These are phyloP conservation scores for Rhaphigaster nebulosa DNA, from an alignment of 2,888 invertebrate species.

Conservation along the genomic window DNA sequence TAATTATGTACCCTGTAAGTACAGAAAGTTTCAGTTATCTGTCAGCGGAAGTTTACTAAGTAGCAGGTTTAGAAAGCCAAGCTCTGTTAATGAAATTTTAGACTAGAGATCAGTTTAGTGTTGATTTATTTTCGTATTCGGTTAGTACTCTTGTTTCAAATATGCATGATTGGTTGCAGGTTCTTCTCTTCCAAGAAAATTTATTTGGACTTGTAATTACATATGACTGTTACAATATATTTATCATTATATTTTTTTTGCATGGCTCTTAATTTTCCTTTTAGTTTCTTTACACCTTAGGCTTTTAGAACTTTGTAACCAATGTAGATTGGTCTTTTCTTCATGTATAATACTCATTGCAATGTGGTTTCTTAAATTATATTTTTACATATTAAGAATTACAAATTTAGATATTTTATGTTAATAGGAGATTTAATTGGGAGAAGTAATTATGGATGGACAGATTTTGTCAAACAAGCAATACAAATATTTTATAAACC, in stretches of 20 bases:
- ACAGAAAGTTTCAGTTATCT: constrained; percentile 7
- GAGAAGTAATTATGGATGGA: neutral
- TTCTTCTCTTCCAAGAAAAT: neutral
- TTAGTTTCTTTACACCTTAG: neutral
- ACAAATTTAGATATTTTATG: neutral
- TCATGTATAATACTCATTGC: neutral
- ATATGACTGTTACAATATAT: neutral
- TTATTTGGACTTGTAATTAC: neutral
- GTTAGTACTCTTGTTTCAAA: constrained; percentile 11
- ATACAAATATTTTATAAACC: neutral
- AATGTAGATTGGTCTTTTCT: neutral
- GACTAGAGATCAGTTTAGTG: neutral
- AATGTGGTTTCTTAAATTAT: neutral
- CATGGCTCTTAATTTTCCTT: neutral
- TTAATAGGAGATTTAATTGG: neutral
- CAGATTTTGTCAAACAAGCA: neutral
- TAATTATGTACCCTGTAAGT: neutral
- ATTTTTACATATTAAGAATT: neutral
- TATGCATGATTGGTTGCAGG: constrained; percentile 28
- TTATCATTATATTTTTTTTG: neutral
- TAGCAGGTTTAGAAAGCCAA: constrained; percentile 33
- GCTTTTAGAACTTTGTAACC: neutral
- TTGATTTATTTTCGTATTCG: constrained; percentile 37
- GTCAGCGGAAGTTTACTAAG: constrained; percentile 37
- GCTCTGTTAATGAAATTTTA: constrained; percentile 21